Conservation (phyloP, 1,140 invertebrate genomes). For the Papilio machaon region DNA sequence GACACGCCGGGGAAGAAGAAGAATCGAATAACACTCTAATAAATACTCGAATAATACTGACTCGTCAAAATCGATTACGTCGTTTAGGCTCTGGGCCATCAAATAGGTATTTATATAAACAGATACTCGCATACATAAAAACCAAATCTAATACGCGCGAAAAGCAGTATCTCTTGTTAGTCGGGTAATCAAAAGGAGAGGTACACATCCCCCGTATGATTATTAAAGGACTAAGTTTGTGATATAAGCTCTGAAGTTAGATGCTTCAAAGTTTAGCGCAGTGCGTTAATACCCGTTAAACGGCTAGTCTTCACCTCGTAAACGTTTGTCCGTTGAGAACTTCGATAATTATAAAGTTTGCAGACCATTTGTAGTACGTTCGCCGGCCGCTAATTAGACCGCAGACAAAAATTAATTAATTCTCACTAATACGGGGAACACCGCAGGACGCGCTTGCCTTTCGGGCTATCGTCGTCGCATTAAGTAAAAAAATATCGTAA, state of each 20-base stretch:
- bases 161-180: background rate
- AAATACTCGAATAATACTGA: no score
- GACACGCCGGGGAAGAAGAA: no score
- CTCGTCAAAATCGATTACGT: no score
- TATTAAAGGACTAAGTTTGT: conserved; percentile 38
- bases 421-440: conserved; percentile 42
- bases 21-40: no score
- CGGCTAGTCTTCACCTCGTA: conserved; percentile 39
- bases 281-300: conserved; percentile 39
- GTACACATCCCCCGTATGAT: conserved; percentile 9
- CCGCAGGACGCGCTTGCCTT: conserved; percentile 25
- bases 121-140: no score
- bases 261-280: conserved; percentile 32
- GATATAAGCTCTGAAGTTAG: conserved; percentile 37
- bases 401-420: conserved; percentile 50
- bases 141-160: background rate
- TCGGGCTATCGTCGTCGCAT: background rate
- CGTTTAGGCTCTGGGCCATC: no score
- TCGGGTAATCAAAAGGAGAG: background rate
- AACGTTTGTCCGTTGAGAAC: conserved; percentile 38
- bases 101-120: no score
- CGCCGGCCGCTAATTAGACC: conserved; percentile 45
- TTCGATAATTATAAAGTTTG: conserved; percentile 43
- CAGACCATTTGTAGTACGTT: conserved; percentile 44
- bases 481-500: background rate